These are phyloP conservation scores for Phortica okadai DNA, from an alignment of 2,888 invertebrate species.

Conservation along the genomic window DNA sequence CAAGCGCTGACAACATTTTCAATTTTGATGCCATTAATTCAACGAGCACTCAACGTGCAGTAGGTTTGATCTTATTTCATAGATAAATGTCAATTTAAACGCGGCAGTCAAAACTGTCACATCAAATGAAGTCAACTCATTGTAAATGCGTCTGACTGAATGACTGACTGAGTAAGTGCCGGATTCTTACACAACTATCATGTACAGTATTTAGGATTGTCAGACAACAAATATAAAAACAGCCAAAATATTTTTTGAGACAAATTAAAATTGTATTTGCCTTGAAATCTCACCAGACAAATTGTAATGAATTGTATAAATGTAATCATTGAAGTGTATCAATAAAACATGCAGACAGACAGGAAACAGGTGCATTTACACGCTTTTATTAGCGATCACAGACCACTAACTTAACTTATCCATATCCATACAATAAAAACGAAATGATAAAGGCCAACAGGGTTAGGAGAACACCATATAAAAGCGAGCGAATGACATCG, in stretches of 20 bases:
- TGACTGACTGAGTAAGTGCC: slow-evolving; percentile 35
- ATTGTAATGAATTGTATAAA: too few relatives aligned
- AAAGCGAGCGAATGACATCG: slow-evolving; percentile 4
- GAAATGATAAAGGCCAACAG: not conserved
- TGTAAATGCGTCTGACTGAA: slow-evolving; percentile 38
- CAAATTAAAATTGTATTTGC: too few relatives aligned
- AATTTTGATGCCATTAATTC: not conserved
- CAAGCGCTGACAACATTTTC: slow-evolving; percentile 49
- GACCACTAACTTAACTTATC: not conserved
- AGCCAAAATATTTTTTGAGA: too few relatives aligned
- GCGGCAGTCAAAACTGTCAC: slow-evolving; percentile 67
- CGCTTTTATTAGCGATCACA: slow-evolving; percentile 3
- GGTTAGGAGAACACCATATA: not conserved
- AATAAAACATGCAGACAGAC: not conserved
- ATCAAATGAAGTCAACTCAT: slow-evolving; percentile 53
- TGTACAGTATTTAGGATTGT: too few relatives aligned
- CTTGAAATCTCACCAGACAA: too few relatives aligned
- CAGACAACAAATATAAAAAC: too few relatives aligned
- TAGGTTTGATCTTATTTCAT: slow-evolving; percentile 66
- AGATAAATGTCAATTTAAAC: slow-evolving; percentile 70
- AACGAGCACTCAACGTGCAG: not conserved
- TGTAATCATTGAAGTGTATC: not conserved
- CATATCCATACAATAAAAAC: not conserved
- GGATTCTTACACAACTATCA: too few relatives aligned
- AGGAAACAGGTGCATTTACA: slow-evolving; percentile 23